A percentile compares a stretch with the other conserved stretches of the same genome.
Evolutionary conservation across 2,113 vertebrate genomes (phyloP).

Genomic region (Heterotilapia buettikoferi): DNA sequence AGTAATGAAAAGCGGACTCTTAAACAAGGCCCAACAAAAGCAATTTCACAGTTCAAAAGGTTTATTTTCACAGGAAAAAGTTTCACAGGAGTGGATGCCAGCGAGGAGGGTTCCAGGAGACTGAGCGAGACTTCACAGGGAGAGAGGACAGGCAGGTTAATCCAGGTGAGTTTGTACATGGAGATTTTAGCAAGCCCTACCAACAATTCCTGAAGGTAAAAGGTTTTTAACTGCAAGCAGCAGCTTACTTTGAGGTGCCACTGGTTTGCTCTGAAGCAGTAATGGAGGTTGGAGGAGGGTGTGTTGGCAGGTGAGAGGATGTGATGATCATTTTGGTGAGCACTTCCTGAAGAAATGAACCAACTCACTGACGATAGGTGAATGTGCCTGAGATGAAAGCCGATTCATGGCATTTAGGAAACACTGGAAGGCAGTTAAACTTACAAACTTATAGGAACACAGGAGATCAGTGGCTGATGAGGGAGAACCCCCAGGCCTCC

Average conservation of each 20-base stretch:
- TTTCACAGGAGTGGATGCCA: not conserved
- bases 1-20: not conserved
- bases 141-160: not conserved
- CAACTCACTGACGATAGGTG: rapidly evolving
- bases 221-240: not conserved
- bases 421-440: not conserved
- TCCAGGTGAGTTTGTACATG: not conserved
- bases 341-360: not conserved
- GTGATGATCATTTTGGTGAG: not conserved
- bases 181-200: not conserved
- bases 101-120: not conserved
- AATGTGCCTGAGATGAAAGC: not conserved
- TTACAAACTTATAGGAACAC: not conserved
- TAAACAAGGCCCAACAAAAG: not conserved
- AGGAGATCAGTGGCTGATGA: not conserved
- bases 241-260: not conserved
- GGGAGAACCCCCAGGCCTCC: no score
- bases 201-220: not conserved
- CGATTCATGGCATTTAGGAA: rapidly evolving
- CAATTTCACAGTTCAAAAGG: not conserved
- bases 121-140: rapidly evolving
- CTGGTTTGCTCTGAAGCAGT: not conserved
- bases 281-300: not conserved
- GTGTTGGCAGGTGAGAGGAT: not conserved
- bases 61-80: not conserved